Conservation (phyloP, 2,797 vertebrate genomes). For the Danio jaintianensis region DNA sequence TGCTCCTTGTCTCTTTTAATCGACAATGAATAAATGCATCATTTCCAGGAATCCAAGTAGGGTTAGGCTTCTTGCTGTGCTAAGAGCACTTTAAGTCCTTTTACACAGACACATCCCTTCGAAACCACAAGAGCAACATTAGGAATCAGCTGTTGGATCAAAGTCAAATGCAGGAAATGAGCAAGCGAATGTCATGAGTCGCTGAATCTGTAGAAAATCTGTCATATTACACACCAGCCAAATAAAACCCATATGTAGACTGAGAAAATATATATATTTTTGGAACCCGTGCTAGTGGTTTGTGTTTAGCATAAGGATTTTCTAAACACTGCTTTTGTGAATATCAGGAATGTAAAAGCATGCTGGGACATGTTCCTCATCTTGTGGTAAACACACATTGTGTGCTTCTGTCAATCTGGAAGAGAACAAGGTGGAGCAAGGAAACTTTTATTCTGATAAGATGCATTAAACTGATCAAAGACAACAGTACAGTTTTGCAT, state of each 20-base stretch:
- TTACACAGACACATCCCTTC: background rate
- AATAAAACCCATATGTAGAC: background rate
- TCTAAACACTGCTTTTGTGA: background rate
- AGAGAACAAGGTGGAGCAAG: background rate
- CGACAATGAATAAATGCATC: background rate
- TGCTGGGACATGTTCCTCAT: constrained; percentile 13
- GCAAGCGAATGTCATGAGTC: constrained; percentile 30
- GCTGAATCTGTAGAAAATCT: constrained; percentile 11
- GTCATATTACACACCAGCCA: background rate
- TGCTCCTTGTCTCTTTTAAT: background rate
- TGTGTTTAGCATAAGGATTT: background rate
- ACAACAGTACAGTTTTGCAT: background rate
- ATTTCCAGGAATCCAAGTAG: constrained; percentile 6
- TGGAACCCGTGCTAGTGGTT: no score
- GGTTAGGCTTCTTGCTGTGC: background rate
- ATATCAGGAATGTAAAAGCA: constrained; percentile 29
- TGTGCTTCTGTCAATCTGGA: background rate
- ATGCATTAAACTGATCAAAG: background rate
- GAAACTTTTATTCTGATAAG: background rate
- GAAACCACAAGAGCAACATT: background rate
- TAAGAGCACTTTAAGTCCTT: background rate
- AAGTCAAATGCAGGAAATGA: constrained; percentile 53
- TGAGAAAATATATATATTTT: background rate
- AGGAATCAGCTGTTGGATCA: constrained; percentile 53
- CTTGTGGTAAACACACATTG: background rate